These are phyloP conservation scores for Limnephilus lunatus DNA, from an alignment of 2,888 invertebrate species.

Conservation along the genomic window DNA sequence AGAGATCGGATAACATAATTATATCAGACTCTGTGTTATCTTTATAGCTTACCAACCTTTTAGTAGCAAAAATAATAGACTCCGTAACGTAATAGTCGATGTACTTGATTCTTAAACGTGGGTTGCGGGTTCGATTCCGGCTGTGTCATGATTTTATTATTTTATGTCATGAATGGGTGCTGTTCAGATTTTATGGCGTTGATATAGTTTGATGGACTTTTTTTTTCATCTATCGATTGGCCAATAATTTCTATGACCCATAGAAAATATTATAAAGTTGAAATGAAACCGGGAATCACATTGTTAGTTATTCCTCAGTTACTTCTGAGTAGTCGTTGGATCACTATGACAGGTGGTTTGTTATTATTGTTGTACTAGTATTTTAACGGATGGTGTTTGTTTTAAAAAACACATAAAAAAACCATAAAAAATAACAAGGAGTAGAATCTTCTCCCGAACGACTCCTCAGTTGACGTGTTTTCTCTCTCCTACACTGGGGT, in stretches of 20 bases:
- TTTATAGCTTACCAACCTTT: not conserved
- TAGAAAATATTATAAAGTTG: too few species aligned
- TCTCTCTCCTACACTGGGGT: not conserved
- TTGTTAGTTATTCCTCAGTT: too few species aligned
- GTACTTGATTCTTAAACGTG: not conserved
- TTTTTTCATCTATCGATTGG: not conserved
- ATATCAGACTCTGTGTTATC: not conserved
- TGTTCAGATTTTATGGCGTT: not conserved
- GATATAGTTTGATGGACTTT: not conserved
- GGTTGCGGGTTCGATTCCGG: not conserved
- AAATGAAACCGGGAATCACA: too few species aligned
- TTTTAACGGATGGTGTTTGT: not conserved
- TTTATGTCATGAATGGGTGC: not conserved
- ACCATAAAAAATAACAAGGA: too few species aligned
- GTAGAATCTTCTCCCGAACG: too few species aligned
- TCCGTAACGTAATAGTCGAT: not conserved
- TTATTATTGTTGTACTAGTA: not conserved
- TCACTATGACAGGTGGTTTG: too few species aligned
- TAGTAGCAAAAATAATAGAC: not conserved
- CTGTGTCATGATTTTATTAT: not conserved
- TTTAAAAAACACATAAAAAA: too few species aligned
- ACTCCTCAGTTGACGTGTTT: not conserved
- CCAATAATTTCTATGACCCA: too few species aligned
- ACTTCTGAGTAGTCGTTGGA: too few species aligned
- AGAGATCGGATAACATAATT: slow-evolving; percentile 2